These are phyloP conservation scores for Selene dorsalis DNA, from an alignment of 2,797 vertebrate species.

Conservation along the genomic window DNA sequence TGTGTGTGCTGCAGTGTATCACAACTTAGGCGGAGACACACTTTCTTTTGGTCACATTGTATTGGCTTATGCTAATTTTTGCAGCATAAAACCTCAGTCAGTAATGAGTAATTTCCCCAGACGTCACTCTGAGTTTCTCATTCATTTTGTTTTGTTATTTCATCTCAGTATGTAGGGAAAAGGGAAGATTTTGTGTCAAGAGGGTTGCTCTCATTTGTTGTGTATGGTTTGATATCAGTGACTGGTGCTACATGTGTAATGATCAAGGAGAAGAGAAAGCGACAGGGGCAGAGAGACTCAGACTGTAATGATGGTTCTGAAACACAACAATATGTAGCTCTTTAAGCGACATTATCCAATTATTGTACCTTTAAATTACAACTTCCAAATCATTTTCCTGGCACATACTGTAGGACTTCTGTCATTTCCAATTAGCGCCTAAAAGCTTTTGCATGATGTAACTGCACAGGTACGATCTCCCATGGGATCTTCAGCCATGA, in stretches of 20 bases:
- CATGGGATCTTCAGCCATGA: background rate
- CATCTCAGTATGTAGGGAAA: slow-evolving; percentile 12
- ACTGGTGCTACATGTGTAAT: slow-evolving; percentile 24
- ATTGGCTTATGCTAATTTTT: slow-evolving; percentile 53
- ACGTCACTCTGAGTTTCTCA: slow-evolving; percentile 37
- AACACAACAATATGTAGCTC: background rate
- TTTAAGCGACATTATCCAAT: background rate
- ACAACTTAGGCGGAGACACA: slow-evolving; percentile 22
- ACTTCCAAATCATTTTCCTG: background rate
- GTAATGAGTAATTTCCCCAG: slow-evolving; percentile 59
- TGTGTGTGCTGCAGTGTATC: slow-evolving; percentile 17
- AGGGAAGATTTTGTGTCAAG: slow-evolving; percentile 21
- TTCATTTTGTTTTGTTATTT: slow-evolving; percentile 55
- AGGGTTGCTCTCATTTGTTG: slow-evolving; percentile 34
- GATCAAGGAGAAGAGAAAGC: slow-evolving; percentile 7
- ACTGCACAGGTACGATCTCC: background rate
- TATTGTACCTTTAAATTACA: background rate
- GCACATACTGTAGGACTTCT: background rate
- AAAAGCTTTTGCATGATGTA: background rate
- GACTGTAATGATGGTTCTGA: background rate
- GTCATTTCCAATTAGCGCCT: background rate
- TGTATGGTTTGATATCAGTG: slow-evolving; percentile 24
- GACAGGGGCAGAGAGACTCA: background rate
- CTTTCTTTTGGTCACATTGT: slow-evolving; percentile 41
- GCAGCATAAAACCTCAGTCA: slow-evolving; percentile 41